phyloP scores from a whole-genome alignment of 2,888 invertebrate species.

The Lepidocyrtoides sp. region DNA sequence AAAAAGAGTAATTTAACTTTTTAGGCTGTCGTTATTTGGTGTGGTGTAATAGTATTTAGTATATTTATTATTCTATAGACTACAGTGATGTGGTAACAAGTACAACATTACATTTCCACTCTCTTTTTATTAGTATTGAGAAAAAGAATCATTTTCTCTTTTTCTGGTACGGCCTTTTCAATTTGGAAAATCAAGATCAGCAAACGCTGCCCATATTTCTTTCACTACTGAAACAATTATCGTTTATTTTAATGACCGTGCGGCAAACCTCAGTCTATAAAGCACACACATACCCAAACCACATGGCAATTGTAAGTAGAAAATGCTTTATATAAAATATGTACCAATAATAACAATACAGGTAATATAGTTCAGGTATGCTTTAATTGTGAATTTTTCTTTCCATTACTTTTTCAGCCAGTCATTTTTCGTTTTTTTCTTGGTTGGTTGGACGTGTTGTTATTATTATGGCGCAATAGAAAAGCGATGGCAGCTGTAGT shows the following conservation, averaged over 20 bases:
- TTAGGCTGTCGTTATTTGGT: conserved; percentile 45
- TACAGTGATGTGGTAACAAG: too few relatives aligned
- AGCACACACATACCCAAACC: conserved; percentile 32
- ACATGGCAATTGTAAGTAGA: conserved; percentile 12
- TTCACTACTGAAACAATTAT: conserved; percentile 77
- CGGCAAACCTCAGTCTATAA: conserved; percentile 77
- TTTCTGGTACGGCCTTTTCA: conserved; percentile 63
- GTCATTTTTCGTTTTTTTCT: conserved; percentile 2
- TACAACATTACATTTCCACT: conserved; percentile 20
- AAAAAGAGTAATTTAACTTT: conserved; percentile 65
- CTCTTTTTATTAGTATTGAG: conserved; percentile 42
- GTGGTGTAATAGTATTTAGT: conserved; percentile 31
- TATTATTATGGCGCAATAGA: not conserved
- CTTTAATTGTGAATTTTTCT: conserved; percentile 71
- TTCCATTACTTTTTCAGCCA: conserved; percentile 45
- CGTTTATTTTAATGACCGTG: conserved; percentile 77
- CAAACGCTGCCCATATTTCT: conserved; percentile 75
- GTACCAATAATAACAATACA: conserved; percentile 42
- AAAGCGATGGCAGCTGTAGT: conserved; percentile 58
- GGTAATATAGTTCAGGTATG: conserved; percentile 60
- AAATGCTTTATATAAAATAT: conserved; percentile 34
- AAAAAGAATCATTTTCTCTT: conserved; percentile 53
- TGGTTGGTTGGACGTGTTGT: conserved; percentile 38
- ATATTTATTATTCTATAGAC: too few relatives aligned
- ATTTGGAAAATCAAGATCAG: conserved; percentile 76